Percentiles rank a stretch among this genome's conserved stretches.
These are phyloP conservation scores for Drosophila prolongata DNA, from an alignment of 2,888 invertebrate genomes.

Conservation along the genomic window DNA sequence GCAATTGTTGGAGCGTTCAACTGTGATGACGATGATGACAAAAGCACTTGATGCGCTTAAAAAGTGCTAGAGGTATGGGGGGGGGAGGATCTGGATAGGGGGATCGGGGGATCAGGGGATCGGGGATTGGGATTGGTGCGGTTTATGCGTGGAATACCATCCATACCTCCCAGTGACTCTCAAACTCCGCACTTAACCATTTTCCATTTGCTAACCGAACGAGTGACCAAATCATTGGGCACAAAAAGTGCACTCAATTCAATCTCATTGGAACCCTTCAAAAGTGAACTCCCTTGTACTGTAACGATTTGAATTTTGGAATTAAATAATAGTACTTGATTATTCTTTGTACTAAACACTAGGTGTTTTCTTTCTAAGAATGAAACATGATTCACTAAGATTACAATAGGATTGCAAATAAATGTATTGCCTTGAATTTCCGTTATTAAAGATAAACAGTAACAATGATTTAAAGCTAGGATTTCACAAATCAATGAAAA, in stretches of 20 bases:
- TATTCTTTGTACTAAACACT: too few relatives aligned
- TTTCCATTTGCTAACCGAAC: not conserved
- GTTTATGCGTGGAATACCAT: constrained; percentile 30
- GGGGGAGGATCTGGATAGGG: not conserved
- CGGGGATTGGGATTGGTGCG: constrained; percentile 2
- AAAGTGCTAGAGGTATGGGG: constrained; percentile 18
- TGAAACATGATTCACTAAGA: too few relatives aligned
- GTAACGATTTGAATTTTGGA: not conserved
- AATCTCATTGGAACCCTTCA: constrained; percentile 1
- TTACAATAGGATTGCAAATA: not conserved
- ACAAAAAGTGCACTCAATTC: constrained; percentile 11
- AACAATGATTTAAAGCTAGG: not conserved
- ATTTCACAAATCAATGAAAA: not conserved
- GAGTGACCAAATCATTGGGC: constrained; percentile 22
- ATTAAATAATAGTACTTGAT: not conserved
- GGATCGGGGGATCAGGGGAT: not conserved
- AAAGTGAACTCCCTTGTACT: not conserved
- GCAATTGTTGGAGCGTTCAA: constrained; percentile 52
- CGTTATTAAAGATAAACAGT: not conserved
- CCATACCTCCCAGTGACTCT: not conserved
- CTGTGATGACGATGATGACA: constrained; percentile 49
- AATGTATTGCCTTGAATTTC: not conserved
- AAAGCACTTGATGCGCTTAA: constrained; percentile 51
- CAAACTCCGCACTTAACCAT: constrained; percentile 6
- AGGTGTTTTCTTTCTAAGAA: too few relatives aligned